phyloP scores from a whole-genome alignment of 2,797 vertebrate species.

The Coregonus ussuriensis region DNA sequence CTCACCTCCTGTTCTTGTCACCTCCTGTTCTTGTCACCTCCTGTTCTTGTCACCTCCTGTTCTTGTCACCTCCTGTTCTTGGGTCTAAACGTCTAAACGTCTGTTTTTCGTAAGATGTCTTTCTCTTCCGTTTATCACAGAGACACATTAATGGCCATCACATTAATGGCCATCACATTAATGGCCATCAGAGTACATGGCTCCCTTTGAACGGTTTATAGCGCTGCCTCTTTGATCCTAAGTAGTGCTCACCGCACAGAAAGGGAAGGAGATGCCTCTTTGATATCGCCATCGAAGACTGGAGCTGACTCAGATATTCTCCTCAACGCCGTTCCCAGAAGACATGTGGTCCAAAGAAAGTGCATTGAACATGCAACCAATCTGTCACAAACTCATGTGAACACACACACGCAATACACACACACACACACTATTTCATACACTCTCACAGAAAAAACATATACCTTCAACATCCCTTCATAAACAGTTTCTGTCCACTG shows the following conservation, averaged over 20 bases:
- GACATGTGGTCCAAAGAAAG: not conserved
- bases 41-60: too few species aligned
- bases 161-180: too few species aligned
- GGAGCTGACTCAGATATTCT: not conserved
- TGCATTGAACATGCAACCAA: not conserved
- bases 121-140: slow-evolving; percentile 35
- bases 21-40: too few species aligned
- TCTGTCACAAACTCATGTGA: not conserved
- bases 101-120: not conserved
- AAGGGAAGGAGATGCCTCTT: too few species aligned
- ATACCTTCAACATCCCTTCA: not conserved
- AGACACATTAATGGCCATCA: slow-evolving; percentile 57
- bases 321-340: not conserved
- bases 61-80: not conserved
- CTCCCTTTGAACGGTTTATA: slow-evolving; percentile 56
- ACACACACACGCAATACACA: not conserved
- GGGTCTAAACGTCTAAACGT: not conserved
- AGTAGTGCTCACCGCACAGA: not conserved
- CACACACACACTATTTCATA: not conserved
- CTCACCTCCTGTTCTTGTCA: not conserved
- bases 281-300: slow-evolving; percentile 33
- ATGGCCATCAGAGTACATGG: slow-evolving; percentile 55
- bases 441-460: not conserved
- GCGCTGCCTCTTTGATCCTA: slow-evolving; percentile 20
- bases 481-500: not conserved